Percentiles rank a stretch among this genome's conserved stretches.
phyloP scores from a whole-genome alignment of 2,113 vertebrate genomes.

The Thalassoma bifasciatum region DNA sequence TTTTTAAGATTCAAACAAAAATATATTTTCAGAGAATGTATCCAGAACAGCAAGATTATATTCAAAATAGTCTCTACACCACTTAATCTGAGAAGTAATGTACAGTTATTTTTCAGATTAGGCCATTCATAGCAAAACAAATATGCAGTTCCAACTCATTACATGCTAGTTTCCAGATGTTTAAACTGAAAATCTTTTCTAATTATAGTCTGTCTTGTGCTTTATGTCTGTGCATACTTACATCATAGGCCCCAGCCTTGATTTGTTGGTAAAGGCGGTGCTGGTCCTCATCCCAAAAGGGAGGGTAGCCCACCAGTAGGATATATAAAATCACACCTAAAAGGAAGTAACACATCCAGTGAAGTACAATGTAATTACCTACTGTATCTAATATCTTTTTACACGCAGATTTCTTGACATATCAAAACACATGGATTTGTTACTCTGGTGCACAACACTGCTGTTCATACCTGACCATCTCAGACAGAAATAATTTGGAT shows the following conservation, averaged over 20 bases:
- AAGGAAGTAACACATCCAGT: constrained; percentile 27
- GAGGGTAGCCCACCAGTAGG: constrained; percentile 96
- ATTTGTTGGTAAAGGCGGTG: constrained; percentile 98
- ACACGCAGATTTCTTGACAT: background rate
- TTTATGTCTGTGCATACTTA: constrained; percentile 69
- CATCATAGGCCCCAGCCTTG: constrained; percentile 97
- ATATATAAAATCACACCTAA: constrained; percentile 98
- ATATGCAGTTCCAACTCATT: background rate
- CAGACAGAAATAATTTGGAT: background rate
- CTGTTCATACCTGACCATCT: constrained; percentile 1
- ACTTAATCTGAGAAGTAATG: no score
- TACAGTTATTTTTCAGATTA: no score
- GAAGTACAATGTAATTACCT: background rate
- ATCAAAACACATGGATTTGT: background rate
- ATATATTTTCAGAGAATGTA: no score
- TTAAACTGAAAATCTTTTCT: background rate
- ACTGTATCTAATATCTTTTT: background rate
- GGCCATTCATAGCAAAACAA: no score
- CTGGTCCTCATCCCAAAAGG: constrained; percentile 99
- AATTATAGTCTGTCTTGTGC: background rate
- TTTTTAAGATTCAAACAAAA: no score
- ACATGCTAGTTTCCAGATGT: background rate
- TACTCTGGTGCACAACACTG: no score
- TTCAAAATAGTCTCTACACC: no score
- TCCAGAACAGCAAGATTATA: no score